phyloP scores from a whole-genome alignment of 1,140 invertebrate species.

The Cydia amplana region DNA sequence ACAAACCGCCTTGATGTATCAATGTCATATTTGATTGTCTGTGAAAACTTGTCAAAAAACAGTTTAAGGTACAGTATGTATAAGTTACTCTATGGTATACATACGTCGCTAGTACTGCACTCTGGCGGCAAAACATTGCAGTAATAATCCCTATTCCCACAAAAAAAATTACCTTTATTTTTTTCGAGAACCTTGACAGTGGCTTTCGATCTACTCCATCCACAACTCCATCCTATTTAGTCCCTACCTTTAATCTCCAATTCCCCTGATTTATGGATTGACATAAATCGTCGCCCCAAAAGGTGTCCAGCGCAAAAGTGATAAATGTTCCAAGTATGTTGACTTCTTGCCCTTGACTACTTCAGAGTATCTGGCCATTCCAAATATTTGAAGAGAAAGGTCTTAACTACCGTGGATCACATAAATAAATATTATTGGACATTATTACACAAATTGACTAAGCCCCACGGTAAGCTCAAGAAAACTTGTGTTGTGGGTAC shows the following conservation, averaged over 20 bases:
- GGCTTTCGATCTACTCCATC: background rate
- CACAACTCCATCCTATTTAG: constrained; percentile 17
- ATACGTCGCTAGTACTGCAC: too few relatives aligned
- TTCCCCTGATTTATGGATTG: constrained; percentile 27
- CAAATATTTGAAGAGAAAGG: background rate
- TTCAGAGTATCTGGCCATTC: background rate
- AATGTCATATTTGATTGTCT: too few relatives aligned
- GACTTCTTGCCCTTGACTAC: constrained; percentile 18
- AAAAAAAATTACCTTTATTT: background rate
- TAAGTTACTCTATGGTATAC: too few relatives aligned
- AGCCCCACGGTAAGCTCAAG: too few relatives aligned
- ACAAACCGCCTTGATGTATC: too few relatives aligned
- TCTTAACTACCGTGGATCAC: background rate
- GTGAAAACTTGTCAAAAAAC: too few relatives aligned
- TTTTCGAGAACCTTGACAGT: background rate
- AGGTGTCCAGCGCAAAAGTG: constrained; percentile 30
- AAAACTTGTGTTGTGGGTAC: too few relatives aligned
- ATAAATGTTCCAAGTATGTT: constrained; percentile 14
- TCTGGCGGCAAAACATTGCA: too few relatives aligned
- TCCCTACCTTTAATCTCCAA: constrained; percentile 14
- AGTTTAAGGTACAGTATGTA: too few relatives aligned
- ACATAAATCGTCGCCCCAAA: constrained; percentile 25
- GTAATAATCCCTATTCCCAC: too few relatives aligned
- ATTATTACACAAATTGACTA: too few relatives aligned
- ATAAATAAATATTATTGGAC: too few relatives aligned